Conservation (phyloP, 2,888 invertebrate genomes). For the Cantharis lateralis region DNA sequence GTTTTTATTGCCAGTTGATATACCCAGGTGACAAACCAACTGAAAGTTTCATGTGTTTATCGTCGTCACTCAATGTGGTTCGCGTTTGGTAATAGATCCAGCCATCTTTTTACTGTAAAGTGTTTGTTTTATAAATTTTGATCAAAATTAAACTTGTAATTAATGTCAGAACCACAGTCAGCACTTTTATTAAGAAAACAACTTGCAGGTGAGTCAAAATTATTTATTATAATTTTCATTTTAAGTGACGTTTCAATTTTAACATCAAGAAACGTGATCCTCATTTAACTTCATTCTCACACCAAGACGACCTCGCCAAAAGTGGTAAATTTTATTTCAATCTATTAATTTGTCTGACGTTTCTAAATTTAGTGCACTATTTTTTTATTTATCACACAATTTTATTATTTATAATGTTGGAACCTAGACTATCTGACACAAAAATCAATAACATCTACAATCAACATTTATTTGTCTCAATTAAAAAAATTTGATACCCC, state of each 20-base stretch:
- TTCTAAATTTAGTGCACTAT: constrained; percentile 15
- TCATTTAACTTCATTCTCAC: constrained; percentile 9
- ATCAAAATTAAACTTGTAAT: constrained; percentile 80
- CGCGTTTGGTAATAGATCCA: constrained; percentile 55
- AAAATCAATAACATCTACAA: constrained; percentile 18
- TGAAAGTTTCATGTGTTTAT: constrained; percentile 56
- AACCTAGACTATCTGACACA: constrained; percentile 16
- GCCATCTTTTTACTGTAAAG: constrained; percentile 74
- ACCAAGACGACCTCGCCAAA: constrained; percentile 26
- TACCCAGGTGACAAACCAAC: constrained; percentile 44
- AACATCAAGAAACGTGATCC: constrained; percentile 24
- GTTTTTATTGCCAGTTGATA: not conserved
- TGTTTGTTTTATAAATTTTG: constrained; percentile 74
- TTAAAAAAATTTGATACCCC: not conserved
- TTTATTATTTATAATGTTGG: constrained; percentile 1
- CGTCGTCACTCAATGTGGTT: constrained; percentile 46
- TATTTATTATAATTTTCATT: not conserved
- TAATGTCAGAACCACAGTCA: constrained; percentile 96
- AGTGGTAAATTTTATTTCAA: constrained; percentile 17
- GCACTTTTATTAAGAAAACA: constrained; percentile 94
- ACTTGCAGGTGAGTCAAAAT: constrained; percentile 80
- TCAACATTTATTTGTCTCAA: constrained; percentile 7
- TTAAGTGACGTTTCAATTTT: not conserved
- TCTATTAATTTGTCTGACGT: constrained; percentile 9
- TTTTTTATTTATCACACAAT: not conserved